A percentile compares a stretch with the other conserved stretches of the same genome.
Conservation (phyloP, 1,140 invertebrate genomes). For the Periplaneta americana region DNA sequence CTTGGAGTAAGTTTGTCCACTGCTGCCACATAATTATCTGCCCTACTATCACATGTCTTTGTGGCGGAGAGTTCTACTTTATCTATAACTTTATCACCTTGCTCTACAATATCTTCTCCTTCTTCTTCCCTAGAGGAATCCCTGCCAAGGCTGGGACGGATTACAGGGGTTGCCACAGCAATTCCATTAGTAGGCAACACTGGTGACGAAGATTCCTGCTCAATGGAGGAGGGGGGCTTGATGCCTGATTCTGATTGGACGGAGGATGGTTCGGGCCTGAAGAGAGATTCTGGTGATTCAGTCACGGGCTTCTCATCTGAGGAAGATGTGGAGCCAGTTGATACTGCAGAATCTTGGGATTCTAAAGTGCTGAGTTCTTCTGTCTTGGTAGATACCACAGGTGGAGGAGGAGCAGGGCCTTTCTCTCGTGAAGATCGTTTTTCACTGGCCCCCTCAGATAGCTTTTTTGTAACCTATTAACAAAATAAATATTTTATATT, state of each 20-base stretch:
- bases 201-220: not conserved
- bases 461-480: conserved; percentile 51
- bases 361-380: conserved; percentile 12
- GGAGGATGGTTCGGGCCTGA: conserved; percentile 1
- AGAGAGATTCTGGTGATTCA: not conserved
- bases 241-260: conserved; percentile 2
- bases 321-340: not conserved
- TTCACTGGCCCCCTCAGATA: conserved; percentile 21
- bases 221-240: conserved; percentile 28
- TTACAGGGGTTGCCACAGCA: conserved; percentile 16
- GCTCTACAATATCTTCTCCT: not conserved
- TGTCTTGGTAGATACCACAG: conserved; percentile 24
- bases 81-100: not conserved
- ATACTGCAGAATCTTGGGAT: not conserved
- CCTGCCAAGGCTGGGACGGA: conserved; percentile 3
- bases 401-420: conserved; percentile 62
- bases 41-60: not conserved
- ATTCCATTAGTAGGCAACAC: not conserved
- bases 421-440: conserved; percentile 46
- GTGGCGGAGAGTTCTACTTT: not conserved
- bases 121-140: conserved; percentile 5
- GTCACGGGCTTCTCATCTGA: conserved; percentile 12
- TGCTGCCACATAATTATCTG: not conserved
- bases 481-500: conserved; percentile 12
- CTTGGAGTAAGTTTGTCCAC: not conserved